Base-by-base conservation (phyloP, 2,113 vertebrate species). In the Spea multiplicata region DNA sequence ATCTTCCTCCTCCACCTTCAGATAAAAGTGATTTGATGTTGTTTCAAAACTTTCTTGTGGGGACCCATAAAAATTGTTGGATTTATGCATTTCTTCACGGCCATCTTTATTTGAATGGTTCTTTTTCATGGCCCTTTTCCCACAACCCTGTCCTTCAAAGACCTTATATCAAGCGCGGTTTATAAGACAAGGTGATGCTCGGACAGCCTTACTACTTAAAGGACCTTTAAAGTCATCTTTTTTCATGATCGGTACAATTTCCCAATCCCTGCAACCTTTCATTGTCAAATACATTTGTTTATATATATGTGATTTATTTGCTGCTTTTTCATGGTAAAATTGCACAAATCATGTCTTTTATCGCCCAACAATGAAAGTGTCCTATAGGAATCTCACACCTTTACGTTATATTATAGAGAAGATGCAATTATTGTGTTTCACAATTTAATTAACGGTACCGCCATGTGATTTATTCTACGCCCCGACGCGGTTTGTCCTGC, bases 21-120 rank as follows among this genome's bases (percentile, higher is more conserved):
- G 78, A 80, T 80, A 80, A 80, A 80, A 80, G 78, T 80, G 78
- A 80, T 80, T 80, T 80, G 78, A 80, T 74, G 78, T 74, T 74
- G 71, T 80, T 80, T 74, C 71, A 55, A 71, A 80, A 80, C 71
- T 80, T 80, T 80, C 64, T 67, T 80, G 78, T 74, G 78, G 78
- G 65, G 71, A 80, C 64, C 30, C 16, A 68, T 74, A 80, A 74
- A 80, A 74, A 74, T 44, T 61, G 64, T 48, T 68, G 71, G 71
- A 80, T 80, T 80, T 80, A 80, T 80, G 78, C 46, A 61, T 48
- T 50, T 12, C 50, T 80, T 80, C 78, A 74, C 44, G 78, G 78
- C 69, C 52, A 68, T 57, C 45, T 80, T 80, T 80, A 67, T 74
- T 73, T 61, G 78, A 74, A 80, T 46, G 70, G 69, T 47, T 47